Evolutionary conservation across 2,797 vertebrate species (phyloP).

Genomic region (Vipera latastei): DNA sequence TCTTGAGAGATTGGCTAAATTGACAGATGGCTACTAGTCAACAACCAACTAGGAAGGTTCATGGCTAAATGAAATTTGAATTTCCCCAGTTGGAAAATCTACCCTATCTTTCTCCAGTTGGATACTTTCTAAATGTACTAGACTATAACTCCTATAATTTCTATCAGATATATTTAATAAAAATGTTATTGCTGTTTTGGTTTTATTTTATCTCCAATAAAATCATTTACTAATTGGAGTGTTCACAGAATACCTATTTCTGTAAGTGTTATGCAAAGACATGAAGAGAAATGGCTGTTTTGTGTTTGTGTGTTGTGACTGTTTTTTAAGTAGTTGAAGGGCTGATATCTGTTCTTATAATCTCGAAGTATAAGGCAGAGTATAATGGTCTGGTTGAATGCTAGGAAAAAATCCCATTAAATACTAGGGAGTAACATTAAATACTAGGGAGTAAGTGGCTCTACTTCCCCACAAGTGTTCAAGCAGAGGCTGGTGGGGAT

Average conservation of each 20-base stretch:
- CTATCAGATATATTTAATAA: neutral
- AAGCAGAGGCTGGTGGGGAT: neutral
- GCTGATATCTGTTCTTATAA: neutral
- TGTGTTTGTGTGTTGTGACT: neutral
- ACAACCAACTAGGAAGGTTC: neutral
- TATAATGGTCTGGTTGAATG: neutral
- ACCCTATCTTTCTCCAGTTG: neutral
- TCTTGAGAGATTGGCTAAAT: neutral
- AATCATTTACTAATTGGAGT: neutral
- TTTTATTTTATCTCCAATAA: neutral
- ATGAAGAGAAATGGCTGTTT: neutral
- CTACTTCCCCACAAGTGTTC: neutral
- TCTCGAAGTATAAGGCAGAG: neutral
- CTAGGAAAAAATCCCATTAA: neutral
- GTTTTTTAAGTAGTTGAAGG: neutral
- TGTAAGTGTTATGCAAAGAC: neutral
- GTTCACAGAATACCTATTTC: neutral
- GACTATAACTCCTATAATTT: neutral
- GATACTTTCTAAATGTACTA: neutral
- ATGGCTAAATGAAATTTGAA: neutral
- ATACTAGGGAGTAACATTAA: neutral
- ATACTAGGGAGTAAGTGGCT: neutral
- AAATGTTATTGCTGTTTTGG: neutral
- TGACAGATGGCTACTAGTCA: neutral
- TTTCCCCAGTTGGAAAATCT: neutral